A percentile compares a stretch with the other conserved stretches of the same genome.
Evolutionary conservation across 2,113 vertebrate genomes (phyloP).

Genomic region (Trachemys scripta): DNA sequence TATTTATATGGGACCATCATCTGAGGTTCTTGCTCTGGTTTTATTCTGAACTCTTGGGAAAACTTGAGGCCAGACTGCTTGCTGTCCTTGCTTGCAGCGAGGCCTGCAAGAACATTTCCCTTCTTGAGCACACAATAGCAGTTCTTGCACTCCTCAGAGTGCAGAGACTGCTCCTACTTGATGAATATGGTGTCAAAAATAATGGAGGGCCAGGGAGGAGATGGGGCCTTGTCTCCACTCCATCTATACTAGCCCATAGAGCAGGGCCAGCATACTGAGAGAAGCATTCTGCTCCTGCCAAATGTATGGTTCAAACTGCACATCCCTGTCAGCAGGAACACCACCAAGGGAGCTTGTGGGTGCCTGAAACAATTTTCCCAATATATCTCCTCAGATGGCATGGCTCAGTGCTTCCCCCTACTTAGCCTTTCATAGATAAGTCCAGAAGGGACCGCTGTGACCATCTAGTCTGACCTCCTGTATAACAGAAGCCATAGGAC

Average conservation of each 20-base stretch:
- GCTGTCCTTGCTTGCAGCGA: background rate
- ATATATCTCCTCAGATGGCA: background rate
- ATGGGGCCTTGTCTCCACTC: background rate
- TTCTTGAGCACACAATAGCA: background rate
- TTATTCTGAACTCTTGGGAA: background rate
- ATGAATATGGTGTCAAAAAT: background rate
- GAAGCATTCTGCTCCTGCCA: background rate
- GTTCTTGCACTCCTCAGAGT: too few relatives aligned
- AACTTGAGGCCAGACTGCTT: background rate
- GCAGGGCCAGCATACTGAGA: background rate
- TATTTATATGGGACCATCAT: too few relatives aligned
- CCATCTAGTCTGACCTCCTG: background rate
- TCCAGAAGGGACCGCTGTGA: background rate
- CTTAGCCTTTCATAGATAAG: background rate
- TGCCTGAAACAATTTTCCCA: background rate
- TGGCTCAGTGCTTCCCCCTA: background rate
- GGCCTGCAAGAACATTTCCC: background rate
- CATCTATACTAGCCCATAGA: background rate
- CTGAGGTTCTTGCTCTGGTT: background rate
- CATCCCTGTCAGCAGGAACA: background rate
- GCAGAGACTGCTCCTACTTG: background rate
- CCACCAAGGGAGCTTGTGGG: background rate
- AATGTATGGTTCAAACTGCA: background rate
- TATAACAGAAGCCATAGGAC: background rate
- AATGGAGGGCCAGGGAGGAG: background rate